phyloP scores from a whole-genome alignment of 30 jellyfish, hydroid and myxozoan species.

The Turritopsis dohrnii region DNA sequence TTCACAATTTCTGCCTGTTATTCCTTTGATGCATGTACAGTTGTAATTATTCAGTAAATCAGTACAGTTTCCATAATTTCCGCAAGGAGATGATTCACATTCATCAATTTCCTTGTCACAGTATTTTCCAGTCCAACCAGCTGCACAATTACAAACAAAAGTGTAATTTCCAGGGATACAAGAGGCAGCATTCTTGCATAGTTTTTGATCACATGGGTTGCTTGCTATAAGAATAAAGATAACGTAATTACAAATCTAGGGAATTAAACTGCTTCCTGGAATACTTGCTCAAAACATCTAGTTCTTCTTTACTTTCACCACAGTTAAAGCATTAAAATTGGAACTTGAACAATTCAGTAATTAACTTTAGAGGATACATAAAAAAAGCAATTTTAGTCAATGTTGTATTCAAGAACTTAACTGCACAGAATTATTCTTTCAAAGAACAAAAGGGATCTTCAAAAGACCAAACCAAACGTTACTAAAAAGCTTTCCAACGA shows the following conservation, averaged over 20 bases:
- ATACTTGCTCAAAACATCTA: no score
- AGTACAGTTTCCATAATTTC: slow-evolving; percentile 43
- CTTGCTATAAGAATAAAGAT: slow-evolving; percentile 25
- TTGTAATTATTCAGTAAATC: slow-evolving; percentile 46
- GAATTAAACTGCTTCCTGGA: no score
- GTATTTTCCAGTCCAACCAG: slow-evolving; percentile 78
- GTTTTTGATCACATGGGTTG: slow-evolving; percentile 67
- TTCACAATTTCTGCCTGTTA: slow-evolving; percentile 48
- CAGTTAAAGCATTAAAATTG: no score
- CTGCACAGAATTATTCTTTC: no score
- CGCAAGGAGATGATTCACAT: slow-evolving; percentile 70
- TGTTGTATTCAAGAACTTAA: no score
- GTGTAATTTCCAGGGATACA: slow-evolving; percentile 64
- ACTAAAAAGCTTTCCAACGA: no score
- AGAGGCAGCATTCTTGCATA: slow-evolving; percentile 76
- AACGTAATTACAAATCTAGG: not conserved
- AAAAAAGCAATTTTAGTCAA: no score
- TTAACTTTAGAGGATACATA: no score
- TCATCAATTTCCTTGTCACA: slow-evolving; percentile 81
- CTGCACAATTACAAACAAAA: slow-evolving; percentile 60
- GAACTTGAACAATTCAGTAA: no score
- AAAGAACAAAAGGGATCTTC: no score
- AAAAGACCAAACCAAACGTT: no score
- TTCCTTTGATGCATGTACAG: slow-evolving; percentile 57
- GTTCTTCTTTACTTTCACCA: no score